Evolutionary conservation across 1,140 invertebrate genomes (phyloP).

Genomic region (Camponotus floridanus): DNA sequence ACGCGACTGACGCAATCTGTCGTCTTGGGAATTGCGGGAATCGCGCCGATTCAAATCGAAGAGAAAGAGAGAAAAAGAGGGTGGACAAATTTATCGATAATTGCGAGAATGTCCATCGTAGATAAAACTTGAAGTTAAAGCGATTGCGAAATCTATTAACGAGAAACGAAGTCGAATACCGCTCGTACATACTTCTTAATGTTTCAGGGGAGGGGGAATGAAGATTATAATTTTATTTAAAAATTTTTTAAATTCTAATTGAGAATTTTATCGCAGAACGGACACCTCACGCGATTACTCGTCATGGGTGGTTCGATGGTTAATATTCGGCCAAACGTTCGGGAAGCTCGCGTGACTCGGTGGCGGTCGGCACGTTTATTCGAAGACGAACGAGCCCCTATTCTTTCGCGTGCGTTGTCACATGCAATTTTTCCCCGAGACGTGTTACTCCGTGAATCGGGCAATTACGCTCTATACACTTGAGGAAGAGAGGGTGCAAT

Average conservation of each 20-base stretch:
- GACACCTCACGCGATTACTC: conserved; percentile 2
- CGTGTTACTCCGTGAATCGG: conserved; percentile 65
- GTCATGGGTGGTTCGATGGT: background rate
- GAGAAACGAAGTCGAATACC: background rate
- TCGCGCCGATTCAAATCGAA: conserved; percentile 13
- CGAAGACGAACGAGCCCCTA: conserved; percentile 11
- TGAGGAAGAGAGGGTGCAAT: conserved; percentile 64
- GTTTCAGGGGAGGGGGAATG: too few species aligned
- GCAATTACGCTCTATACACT: conserved; percentile 64
- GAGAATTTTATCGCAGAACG: background rate
- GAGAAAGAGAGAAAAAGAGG: too few species aligned
- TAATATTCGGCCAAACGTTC: conserved; percentile 19
- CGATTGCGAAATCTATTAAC: conserved; percentile 14
- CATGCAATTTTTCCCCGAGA: conserved; percentile 29
- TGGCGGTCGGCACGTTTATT: background rate
- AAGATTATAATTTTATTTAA: background rate
- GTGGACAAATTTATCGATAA: conserved; percentile 35
- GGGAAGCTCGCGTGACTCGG: conserved; percentile 29
- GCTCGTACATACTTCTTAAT: too few species aligned
- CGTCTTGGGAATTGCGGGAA: conserved; percentile 22
- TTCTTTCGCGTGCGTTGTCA: conserved; percentile 55
- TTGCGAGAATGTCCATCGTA: conserved; percentile 5
- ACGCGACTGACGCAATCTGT: conserved; percentile 30
- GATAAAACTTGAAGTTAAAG: conserved; percentile 14
- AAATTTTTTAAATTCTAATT: background rate